A percentile compares a stretch with the other conserved stretches of the same genome.
Conservation (phyloP, 2,888 invertebrate species). For the Galeruca laticollis region DNA sequence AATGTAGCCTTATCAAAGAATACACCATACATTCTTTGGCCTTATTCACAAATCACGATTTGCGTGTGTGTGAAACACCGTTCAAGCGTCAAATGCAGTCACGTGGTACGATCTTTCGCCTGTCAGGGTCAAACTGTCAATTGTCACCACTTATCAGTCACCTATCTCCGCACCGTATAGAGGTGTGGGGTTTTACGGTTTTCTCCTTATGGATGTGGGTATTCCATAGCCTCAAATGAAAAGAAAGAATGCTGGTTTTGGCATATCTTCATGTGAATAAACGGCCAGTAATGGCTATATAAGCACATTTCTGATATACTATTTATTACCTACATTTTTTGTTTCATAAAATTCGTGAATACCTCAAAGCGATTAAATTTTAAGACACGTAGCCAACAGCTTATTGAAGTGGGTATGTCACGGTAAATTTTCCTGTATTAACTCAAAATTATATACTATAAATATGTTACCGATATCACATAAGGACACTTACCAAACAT, state of each 20-base stretch:
- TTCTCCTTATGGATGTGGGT: background rate
- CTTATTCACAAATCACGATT: no score
- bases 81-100: no score
- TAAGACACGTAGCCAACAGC: slow-evolving; percentile 31
- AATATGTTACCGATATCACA: slow-evolving; percentile 83
- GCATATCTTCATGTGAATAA: slow-evolving; percentile 19
- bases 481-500: slow-evolving; percentile 75
- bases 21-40: no score
- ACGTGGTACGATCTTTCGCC: no score
- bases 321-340: slow-evolving; percentile 7
- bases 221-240: background rate
- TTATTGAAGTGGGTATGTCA: slow-evolving; percentile 20
- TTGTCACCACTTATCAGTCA: background rate
- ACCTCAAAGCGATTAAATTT: slow-evolving; percentile 10
- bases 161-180: background rate
- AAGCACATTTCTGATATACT: background rate
- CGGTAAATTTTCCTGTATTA: slow-evolving; percentile 12
- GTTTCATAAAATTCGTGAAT: background rate
- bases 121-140: no score
- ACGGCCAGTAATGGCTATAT: slow-evolving; percentile 51
- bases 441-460: slow-evolving; percentile 9
- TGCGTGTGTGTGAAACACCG: no score
- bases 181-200: background rate
- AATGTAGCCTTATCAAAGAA: no score
- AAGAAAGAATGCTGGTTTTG: slow-evolving; percentile 2